These are phyloP conservation scores for Atopsyche davidsoni DNA, from an alignment of 1,140 invertebrate species.

Conservation along the genomic window DNA sequence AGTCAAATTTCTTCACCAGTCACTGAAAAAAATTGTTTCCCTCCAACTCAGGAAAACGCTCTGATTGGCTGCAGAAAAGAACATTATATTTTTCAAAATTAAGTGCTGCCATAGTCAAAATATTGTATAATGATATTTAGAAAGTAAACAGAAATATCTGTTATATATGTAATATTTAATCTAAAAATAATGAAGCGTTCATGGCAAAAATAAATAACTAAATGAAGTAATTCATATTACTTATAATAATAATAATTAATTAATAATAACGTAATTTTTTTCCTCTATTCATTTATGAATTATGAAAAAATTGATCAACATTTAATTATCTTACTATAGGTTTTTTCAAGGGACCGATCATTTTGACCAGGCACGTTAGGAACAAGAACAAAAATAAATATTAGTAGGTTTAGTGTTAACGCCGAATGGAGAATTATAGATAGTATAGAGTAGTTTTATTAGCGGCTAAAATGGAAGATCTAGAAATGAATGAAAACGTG, in stretches of 20 bases:
- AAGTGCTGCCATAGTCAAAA: no score
- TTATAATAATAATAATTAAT: no score
- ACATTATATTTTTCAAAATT: no score
- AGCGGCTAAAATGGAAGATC: no score
- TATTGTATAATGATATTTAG: no score
- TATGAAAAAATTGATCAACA: not conserved
- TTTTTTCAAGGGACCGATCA: not conserved
- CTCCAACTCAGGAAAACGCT: no score
- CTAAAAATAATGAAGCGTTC: slow-evolving; percentile 2
- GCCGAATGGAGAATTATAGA: not conserved
- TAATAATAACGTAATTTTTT: not conserved
- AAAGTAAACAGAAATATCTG: not conserved
- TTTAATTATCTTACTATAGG: not conserved
- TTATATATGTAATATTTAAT: not conserved
- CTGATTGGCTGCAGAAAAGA: no score
- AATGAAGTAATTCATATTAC: not conserved
- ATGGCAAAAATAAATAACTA: not conserved
- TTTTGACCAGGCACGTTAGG: no score
- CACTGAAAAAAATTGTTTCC: not conserved
- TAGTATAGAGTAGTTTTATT: not conserved
- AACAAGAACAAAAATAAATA: not conserved
- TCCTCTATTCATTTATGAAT: no score
- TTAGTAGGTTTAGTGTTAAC: not conserved
- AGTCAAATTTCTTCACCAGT: not conserved
- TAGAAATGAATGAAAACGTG: no score